Conservation (phyloP, 1,140 invertebrate genomes). For the Ceratosolen fusciceps region DNA sequence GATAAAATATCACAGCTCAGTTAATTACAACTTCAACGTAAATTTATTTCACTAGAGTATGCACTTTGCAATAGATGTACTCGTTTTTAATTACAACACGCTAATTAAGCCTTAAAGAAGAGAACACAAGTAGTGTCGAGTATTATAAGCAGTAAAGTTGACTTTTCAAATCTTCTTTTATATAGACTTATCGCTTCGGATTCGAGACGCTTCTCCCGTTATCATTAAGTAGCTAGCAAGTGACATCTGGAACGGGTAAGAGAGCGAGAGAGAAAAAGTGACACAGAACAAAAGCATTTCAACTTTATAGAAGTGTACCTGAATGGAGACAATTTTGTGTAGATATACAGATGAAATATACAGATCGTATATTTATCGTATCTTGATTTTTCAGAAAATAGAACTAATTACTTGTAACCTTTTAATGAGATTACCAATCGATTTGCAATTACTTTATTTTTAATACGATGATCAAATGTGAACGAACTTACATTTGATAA, state of each 20-base stretch:
- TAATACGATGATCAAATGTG: neutral
- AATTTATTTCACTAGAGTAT: neutral
- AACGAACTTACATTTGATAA: no score
- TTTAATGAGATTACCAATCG: no score
- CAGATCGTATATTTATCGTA: no score
- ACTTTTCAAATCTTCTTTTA: slow-evolving; percentile 27
- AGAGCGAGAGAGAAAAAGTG: neutral
- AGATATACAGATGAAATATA: no score
- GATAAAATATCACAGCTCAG: neutral
- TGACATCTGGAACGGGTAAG: neutral
- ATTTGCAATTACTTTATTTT: neutral
- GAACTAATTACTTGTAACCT: no score
- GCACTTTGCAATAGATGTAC: neutral
- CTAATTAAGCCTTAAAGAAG: neutral
- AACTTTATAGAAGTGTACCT: neutral
- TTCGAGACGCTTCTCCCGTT: slow-evolving; percentile 28
- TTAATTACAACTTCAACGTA: neutral
- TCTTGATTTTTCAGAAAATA: no score
- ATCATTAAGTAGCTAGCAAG: slow-evolving; percentile 4
- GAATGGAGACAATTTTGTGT: neutral
- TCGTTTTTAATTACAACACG: neutral
- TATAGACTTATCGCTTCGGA: slow-evolving; percentile 30
- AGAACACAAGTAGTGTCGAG: slow-evolving; percentile 5
- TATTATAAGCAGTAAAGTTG: slow-evolving; percentile 17
- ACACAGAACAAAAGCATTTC: neutral